phyloP scores from a whole-genome alignment of 2,797 vertebrate genomes.

The Emydoidea blandingii region DNA sequence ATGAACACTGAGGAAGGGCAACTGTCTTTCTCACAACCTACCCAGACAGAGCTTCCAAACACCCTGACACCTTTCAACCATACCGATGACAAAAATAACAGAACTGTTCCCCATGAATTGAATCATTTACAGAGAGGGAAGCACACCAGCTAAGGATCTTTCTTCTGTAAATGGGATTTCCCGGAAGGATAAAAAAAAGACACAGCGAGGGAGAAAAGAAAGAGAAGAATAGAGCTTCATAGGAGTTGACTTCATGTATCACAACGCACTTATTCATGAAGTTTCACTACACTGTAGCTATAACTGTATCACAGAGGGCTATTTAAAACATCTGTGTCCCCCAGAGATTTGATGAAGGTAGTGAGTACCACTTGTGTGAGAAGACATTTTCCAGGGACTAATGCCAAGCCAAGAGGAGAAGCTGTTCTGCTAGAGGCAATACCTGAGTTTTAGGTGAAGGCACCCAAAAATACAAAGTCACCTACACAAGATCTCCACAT shows the following conservation, averaged over 20 bases:
- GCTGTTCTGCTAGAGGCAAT: not conserved
- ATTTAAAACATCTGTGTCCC: not conserved
- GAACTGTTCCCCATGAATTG: not conserved
- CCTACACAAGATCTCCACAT: not conserved
- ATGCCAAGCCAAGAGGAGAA: not conserved
- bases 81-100: not conserved
- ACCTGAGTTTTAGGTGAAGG: not conserved
- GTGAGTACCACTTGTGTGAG: not conserved
- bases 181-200: too few relatives aligned
- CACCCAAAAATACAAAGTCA: not conserved
- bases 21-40: too few relatives aligned
- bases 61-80: not conserved
- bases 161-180: too few relatives aligned
- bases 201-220: too few relatives aligned
- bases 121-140: not conserved
- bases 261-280: not conserved
- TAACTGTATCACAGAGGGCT: not conserved
- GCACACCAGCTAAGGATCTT: not conserved
- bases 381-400: not conserved
- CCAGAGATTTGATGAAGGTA: not conserved
- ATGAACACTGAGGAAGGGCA: too few relatives aligned
- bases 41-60: not conserved
- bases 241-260: not conserved
- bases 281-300: not conserved
- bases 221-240: not conserved